Base-by-base conservation (phyloP, 1,140 invertebrate species). In the Scaptomyza montana region DNA sequence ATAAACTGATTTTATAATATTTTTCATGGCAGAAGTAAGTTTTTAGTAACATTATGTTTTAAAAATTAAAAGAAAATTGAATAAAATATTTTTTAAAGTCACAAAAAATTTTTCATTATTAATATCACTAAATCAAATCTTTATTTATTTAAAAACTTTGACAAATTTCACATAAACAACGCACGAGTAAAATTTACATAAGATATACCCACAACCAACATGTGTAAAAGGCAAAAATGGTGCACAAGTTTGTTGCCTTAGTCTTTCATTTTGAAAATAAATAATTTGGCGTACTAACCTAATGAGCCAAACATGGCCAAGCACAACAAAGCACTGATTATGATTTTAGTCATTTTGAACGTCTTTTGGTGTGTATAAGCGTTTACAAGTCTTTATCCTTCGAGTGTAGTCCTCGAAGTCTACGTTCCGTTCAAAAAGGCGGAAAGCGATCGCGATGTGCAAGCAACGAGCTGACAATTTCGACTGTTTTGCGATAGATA, bases 221-320 rank as follows among this genome's bases (percentile, higher is more conserved):
- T 62, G 5, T 55, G 41, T 62, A 13, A 12, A 45, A 36, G 33
- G 7, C 8, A 46, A 33, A 39, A 49, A 36, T 9, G 9, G 33
- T 36, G 25, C 50, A 69, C 51, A 87, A 89, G 84, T 87, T 86
- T 53, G 75, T 74, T 57, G 47, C 62, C 54, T 55, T 64, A 79
- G 69, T 84, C 76, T 64, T 82, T 77, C 33, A 67, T 74, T 80
- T 79, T 33, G 36, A n/a, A 55, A 50, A 51, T 54, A 68, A 49
- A 49, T 30, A 28, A 1, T 51, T 60, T n/a, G 13, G 28, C 46
- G 19, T 33, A 91, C 90, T 91, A 81, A 91, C 90, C 90, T 74
- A 91, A 67, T 5, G 90, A 90, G 82, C 90, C 81, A 77, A 89
- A 89, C 89, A 91, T 81, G 86, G 90, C 85, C 41, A 91, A 43